A percentile compares a stretch with the other conserved stretches of the same genome.
Conservation (phyloP, 2,888 invertebrate genomes). For the Macaria liturata region DNA sequence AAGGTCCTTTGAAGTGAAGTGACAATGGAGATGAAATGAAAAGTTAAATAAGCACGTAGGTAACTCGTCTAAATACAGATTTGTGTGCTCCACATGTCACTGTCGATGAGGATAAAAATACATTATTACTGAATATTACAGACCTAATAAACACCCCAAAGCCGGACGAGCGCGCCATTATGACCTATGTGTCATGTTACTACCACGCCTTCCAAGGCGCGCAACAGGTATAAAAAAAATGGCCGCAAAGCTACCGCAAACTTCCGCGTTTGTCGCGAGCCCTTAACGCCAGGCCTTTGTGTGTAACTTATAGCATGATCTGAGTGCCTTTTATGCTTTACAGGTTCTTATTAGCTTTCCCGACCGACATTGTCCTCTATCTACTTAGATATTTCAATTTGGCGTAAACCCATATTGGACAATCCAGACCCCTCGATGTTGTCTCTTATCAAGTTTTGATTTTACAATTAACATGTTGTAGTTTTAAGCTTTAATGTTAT, state of each 20-base stretch:
- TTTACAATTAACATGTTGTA: constrained; percentile 31
- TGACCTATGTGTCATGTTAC: constrained; percentile 99
- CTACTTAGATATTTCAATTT: constrained; percentile 12
- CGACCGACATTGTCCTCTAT: constrained; percentile 18
- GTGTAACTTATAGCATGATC: constrained; percentile 80
- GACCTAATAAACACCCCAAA: constrained; percentile 99
- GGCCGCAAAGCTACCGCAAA: constrained; percentile 62
- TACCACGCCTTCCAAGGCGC: constrained; percentile 99
- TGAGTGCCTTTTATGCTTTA: constrained; percentile 53
- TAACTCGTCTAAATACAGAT: no score
- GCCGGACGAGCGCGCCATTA: constrained; percentile 99
- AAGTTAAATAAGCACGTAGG: no score
- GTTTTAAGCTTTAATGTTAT: constrained; percentile 57
- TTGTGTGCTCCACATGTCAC: not conserved
- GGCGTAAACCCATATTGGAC: constrained; percentile 19
- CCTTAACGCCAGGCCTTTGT: constrained; percentile 76
- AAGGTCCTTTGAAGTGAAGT: no score
- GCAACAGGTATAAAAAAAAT: constrained; percentile 90
- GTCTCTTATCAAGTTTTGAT: constrained; percentile 23
- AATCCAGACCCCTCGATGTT: constrained; percentile 24
- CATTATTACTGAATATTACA: constrained; percentile 78
- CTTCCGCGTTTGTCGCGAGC: constrained; percentile 57
- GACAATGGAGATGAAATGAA: no score
- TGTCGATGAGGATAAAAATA: constrained; percentile 35
- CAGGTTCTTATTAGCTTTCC: constrained; percentile 41